Evolutionary conservation across 2,797 vertebrate species (phyloP), one percentile per base, ranked within the genome.

Genomic region (Hemibagrus guttatus): DNA sequence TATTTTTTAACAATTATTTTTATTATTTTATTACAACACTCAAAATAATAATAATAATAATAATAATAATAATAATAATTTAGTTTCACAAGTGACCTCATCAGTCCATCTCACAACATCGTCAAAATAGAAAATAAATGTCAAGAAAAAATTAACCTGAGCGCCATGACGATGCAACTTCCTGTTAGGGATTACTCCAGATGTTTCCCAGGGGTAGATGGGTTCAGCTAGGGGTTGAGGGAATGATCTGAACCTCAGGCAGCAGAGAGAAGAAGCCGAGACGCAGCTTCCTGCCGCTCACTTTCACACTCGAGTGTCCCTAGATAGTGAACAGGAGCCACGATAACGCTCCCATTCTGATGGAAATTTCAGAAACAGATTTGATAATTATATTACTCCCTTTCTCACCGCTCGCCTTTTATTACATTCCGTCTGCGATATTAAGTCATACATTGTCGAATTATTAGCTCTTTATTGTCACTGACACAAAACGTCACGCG

Each of bases 401-500:
- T 68, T 39, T 39, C 35, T 66, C 49, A 26, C 68, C 46, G 42
- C 16, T 59, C 52, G 4, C 26, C 72, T 85, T 66, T 78, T 88
- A 84, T 83, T 85, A 84, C 16, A 17, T 69, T 64, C 74, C 6
- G 46, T 46, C 61, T 13, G 64, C 85, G 78, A 80, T 86, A 88
- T 52, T 63, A 49, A 75, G 83, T 35, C 63, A 3, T 66, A 31
- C 81, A 54, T 12, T 86, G 71, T 52, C 56, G 84, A 86, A 85
- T 83, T 85, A 82, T 85, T 81, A 83, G 71, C 72, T 31, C 81
- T 68, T 39, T 81, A 90, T 90, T 90, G 84, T 89, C 69, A 82
- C 42, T 59, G 74, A 4, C 59, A 84, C 87, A 68, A 79, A 85
- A 87, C 11, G 46, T 42, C 2, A 2, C 2, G 49, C 14, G 52